Conservation (phyloP, 35 echinoderm and acorn worm genomes). For the Apostichopus californicus region DNA sequence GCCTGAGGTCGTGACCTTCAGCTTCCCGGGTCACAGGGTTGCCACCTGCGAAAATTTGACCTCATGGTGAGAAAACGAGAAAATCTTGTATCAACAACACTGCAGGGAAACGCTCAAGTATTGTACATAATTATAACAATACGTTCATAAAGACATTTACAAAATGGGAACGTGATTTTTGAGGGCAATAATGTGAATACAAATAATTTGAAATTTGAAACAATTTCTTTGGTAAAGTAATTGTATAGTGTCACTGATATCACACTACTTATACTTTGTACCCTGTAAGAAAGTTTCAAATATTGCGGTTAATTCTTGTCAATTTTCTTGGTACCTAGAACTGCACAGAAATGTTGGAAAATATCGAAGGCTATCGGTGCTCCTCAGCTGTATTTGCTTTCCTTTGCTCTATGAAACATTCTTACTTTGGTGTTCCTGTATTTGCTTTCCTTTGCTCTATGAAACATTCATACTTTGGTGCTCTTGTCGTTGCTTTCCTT, state of each 20-base stretch:
- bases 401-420: too few species aligned
- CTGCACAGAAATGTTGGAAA: too few species aligned
- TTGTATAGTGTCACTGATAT: neutral
- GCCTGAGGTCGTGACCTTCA: conserved; percentile 23
- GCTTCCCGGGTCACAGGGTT: neutral
- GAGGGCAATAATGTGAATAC: neutral
- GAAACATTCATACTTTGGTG: too few species aligned
- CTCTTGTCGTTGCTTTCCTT: too few species aligned
- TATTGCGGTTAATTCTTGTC: too few species aligned
- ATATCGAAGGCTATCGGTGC: too few species aligned
- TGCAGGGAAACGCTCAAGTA: conserved; percentile 8
- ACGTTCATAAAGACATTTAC: neutral
- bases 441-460: too few species aligned
- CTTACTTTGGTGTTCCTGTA: too few species aligned
- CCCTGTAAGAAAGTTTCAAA: neutral
- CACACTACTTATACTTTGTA: neutral
- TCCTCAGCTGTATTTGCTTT: too few species aligned
- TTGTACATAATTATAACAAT: neutral
- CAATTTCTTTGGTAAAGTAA: neutral
- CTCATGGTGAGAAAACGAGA: conserved; percentile 11
- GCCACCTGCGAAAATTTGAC: conserved; percentile 21
- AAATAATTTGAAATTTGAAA: neutral
- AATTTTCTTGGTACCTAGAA: too few species aligned
- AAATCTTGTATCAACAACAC: conserved; percentile 8
- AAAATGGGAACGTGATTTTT: neutral